Evolutionary conservation across 2,888 invertebrate genomes (phyloP).

Genomic region (Acleris holmiana): DNA sequence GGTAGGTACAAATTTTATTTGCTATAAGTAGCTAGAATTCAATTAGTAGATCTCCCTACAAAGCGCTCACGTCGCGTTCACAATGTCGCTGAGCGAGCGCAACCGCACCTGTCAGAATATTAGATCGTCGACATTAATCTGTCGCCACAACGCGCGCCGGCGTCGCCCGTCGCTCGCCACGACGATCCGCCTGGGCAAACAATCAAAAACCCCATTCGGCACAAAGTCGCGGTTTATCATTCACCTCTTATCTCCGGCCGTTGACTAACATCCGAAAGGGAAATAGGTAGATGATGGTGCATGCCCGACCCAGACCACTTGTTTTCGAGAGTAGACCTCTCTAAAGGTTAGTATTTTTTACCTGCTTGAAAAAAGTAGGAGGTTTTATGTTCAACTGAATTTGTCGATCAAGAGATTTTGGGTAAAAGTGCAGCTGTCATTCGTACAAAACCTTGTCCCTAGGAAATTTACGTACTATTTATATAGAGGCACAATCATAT

Average conservation of each 20-base stretch:
- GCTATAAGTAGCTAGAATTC: background rate
- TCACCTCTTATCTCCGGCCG: constrained; percentile 65
- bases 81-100: constrained; percentile 38
- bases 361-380: too few relatives aligned
- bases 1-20: too few relatives aligned
- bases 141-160: constrained; percentile 48
- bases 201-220: constrained; percentile 73
- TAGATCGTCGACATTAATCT: constrained; percentile 77
- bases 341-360: too few relatives aligned
- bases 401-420: too few relatives aligned
- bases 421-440: too few relatives aligned
- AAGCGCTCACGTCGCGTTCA: background rate
- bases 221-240: constrained; percentile 67
- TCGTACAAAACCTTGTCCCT: too few relatives aligned
- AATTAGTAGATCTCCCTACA: background rate
- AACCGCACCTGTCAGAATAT: constrained; percentile 76
- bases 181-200: constrained; percentile 49
- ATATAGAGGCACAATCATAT: too few relatives aligned
- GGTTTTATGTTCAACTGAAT: too few relatives aligned
- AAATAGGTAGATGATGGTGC: constrained; percentile 2
- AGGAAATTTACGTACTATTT: too few relatives aligned
- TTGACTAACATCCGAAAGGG: constrained; percentile 54
- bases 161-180: constrained; percentile 37
- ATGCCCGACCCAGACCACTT: background rate
- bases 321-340: too few relatives aligned